These are phyloP conservation scores for Austrolebias charrua DNA, from an alignment of 2,797 vertebrate genomes.

Conservation along the genomic window DNA sequence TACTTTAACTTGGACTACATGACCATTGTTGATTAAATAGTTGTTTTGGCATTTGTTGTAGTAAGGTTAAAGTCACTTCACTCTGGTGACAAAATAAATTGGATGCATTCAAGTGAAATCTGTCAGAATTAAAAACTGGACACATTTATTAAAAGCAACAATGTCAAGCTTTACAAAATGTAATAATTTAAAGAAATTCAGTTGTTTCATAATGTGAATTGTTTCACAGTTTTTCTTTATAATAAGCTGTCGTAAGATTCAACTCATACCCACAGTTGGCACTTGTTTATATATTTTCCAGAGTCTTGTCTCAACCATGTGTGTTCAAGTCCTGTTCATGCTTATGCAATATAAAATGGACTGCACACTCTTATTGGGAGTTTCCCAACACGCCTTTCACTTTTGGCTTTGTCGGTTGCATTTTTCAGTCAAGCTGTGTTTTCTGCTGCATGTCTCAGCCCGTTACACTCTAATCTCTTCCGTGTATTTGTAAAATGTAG, in stretches of 20 bases:
- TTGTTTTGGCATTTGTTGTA: too few relatives aligned
- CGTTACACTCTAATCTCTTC: slow-evolving; percentile 49
- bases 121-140: too few relatives aligned
- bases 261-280: slow-evolving; percentile 19
- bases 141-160: too few relatives aligned
- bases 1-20: background rate
- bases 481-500: slow-evolving; percentile 48
- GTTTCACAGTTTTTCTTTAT: slow-evolving; percentile 4
- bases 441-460: slow-evolving; percentile 7
- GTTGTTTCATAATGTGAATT: slow-evolving; percentile 17
- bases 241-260: slow-evolving; percentile 3
- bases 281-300: slow-evolving; percentile 40
- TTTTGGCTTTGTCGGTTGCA: background rate
- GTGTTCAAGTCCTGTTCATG: slow-evolving; percentile 24
- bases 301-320: slow-evolving; percentile 31
- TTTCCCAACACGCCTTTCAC: slow-evolving; percentile 11
- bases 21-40: background rate
- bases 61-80: too few relatives aligned
- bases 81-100: background rate
- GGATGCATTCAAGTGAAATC: background rate
- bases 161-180: background rate
- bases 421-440: slow-evolving; percentile 4
- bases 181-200: slow-evolving; percentile 15
- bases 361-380: slow-evolving; percentile 29
- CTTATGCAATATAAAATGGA: slow-evolving; percentile 49